Evolutionary conservation across 2,888 invertebrate genomes (phyloP), one percentile per base, ranked within the genome.

Genomic region (Myopa testacea): DNA sequence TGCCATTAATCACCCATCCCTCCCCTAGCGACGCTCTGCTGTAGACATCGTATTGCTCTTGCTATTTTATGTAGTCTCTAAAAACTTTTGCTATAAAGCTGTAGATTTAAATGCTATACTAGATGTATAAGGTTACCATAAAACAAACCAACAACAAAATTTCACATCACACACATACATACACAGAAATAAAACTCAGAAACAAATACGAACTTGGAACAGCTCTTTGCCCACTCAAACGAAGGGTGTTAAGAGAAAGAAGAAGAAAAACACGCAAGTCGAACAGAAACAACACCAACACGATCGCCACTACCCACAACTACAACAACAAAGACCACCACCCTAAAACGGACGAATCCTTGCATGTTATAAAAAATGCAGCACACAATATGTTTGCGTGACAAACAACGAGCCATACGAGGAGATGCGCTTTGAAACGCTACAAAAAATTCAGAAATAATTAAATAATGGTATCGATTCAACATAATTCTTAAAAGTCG

Each of bases 111-210:
- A 69, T 75, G 60, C 58, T 69, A 68, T 69, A 69, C 12, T 37
- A 65, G 34, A 69, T 75, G 68, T 55, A 75, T 75, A 75, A 75
- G 75, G 58, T 45, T 58, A 75, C 40, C 34, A 68, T 55, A 40
- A 40, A 62, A 55, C 55, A 65, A 34, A 37, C 50, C 58, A 50
- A 52, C 52, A 19, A 52, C n/a, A 14, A 63, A 34, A 63, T 52
- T 65, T 58, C 40, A 75, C 74, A 55, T 65, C 65, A 75, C 77
- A 77, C 26, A 63, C 65, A 72, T 38, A 76, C 38, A 76, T 71
- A 45, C n/a, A 69, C 5, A 72, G 19, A 55, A 52, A 52, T 19
- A 55, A 52, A 70, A 10, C 14, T 19, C 26, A 26, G 34, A 62
- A 26, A 70, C 12, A 19, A 26, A 55, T 37, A 38, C 68, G 63